A percentile compares a stretch with the other conserved stretches of the same genome.
Conservation (phyloP, 2,113 vertebrate species). For the Indicator indicator region DNA sequence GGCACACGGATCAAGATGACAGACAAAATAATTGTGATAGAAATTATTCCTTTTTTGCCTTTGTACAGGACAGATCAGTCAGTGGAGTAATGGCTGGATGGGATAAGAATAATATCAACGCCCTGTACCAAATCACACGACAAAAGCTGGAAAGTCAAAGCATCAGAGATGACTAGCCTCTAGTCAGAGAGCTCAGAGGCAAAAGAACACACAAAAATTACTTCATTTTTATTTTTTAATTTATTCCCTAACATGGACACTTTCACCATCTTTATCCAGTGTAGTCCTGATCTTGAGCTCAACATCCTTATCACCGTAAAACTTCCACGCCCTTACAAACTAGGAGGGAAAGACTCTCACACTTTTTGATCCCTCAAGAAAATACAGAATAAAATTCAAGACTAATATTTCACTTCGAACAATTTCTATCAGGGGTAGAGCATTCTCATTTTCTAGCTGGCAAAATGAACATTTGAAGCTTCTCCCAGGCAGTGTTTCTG, state of each 20-base stretch:
- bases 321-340: neutral
- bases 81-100: neutral
- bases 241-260: neutral
- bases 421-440: neutral
- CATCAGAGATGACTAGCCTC: neutral
- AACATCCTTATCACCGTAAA: neutral
- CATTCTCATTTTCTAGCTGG: neutral
- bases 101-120: neutral
- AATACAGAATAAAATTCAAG: neutral
- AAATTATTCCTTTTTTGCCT: neutral
- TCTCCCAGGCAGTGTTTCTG: neutral
- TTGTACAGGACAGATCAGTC: neutral
- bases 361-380: neutral
- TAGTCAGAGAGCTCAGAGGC: neutral
- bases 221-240: neutral
- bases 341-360: neutral
- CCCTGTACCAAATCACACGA: neutral
- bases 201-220: neutral
- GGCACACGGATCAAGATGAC: neutral
- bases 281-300: neutral
- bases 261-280: neutral
- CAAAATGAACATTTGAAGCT: neutral
- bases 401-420: neutral
- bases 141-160: neutral
- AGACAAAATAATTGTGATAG: neutral